Evolutionary conservation across 2,888 invertebrate genomes (phyloP).

Genomic region (Encarsia formosa): DNA sequence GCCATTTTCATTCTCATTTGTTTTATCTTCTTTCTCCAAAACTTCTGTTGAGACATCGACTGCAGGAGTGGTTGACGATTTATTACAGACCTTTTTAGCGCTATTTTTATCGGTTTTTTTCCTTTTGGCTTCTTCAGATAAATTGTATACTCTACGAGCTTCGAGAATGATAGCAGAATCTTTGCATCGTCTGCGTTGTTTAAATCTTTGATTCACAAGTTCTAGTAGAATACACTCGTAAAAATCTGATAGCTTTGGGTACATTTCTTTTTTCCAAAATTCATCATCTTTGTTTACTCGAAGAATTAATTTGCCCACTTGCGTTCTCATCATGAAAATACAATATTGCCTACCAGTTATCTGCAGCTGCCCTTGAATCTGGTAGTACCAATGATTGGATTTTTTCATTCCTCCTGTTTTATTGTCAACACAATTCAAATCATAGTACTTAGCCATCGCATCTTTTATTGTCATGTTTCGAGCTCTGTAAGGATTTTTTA

Average conservation of each 20-base stretch:
- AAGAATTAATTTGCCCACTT: conserved; percentile 18
- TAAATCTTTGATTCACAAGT: conserved; percentile 29
- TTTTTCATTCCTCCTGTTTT: conserved; percentile 19
- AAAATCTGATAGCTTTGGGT: conserved; percentile 22
- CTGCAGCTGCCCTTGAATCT: conserved; percentile 33
- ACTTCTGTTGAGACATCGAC: no score
- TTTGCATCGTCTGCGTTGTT: conserved; percentile 16
- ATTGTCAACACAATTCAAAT: not conserved
- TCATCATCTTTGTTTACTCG: conserved; percentile 25
- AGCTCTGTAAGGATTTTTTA: conserved; percentile 2
- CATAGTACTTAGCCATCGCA: not conserved
- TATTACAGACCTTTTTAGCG: no score
- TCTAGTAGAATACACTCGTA: conserved; percentile 32
- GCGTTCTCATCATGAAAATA: conserved; percentile 31
- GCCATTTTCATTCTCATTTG: no score
- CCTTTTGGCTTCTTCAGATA: no score
- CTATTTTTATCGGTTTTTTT: no score
- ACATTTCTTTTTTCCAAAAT: conserved; percentile 29
- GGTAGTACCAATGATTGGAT: conserved; percentile 29
- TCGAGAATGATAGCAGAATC: conserved; percentile 3
- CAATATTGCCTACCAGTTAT: conserved; percentile 30
- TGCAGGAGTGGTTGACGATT: no score
- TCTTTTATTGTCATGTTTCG: not conserved
- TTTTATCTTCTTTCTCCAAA: no score
- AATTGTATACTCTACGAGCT: not conserved